Conservation (phyloP, 2,113 vertebrate genomes). For the Isichthys henryi region DNA sequence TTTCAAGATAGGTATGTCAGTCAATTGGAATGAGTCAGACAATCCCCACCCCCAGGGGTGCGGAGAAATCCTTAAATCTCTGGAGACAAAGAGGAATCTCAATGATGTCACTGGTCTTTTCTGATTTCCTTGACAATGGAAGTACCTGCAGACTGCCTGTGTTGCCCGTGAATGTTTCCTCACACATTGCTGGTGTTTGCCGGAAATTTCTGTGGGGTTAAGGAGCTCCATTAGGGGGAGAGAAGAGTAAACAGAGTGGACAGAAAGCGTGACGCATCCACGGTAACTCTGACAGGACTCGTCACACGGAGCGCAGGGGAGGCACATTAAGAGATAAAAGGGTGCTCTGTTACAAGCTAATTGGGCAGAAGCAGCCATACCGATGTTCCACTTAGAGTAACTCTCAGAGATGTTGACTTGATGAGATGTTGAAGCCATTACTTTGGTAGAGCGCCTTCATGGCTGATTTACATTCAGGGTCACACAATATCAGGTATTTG, state of each 20-base stretch:
- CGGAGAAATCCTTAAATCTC: background rate
- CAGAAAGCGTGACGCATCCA: background rate
- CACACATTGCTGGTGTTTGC: background rate
- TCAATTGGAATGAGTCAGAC: background rate
- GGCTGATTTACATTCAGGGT: background rate
- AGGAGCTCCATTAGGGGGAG: background rate
- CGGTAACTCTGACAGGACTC: background rate
- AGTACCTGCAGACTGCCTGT: background rate
- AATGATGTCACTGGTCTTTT: background rate
- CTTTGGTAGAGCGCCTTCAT: background rate
- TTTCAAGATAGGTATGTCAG: background rate
- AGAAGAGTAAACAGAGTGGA: background rate
- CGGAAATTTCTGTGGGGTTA: background rate
- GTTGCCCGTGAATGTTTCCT: background rate
- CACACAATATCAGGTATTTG: background rate
- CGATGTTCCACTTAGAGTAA: background rate
- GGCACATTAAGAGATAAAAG: background rate
- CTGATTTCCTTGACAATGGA: background rate
- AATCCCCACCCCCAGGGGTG: background rate
- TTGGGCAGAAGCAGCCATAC: background rate
- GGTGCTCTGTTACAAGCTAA: background rate
- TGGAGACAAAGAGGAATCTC: background rate
- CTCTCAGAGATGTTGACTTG: background rate
- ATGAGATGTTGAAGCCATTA: slow-evolving; percentile 3
- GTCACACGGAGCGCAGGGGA: background rate